Evolutionary conservation across 2,888 invertebrate species (phyloP).

Genomic region (Clostera curtula): DNA sequence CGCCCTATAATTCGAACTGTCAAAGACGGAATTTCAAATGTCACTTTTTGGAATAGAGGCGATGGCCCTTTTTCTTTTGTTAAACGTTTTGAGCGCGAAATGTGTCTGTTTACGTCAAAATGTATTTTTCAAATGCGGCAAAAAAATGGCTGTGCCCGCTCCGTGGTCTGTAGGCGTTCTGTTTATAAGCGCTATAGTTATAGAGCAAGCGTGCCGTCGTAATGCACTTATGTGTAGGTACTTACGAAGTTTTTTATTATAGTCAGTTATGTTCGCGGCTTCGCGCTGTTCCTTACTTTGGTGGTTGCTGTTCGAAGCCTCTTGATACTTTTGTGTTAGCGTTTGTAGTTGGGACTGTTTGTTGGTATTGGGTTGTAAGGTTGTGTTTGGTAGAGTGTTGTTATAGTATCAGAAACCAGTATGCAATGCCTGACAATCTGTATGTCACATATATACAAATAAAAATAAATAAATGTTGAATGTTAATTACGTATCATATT

Average conservation of each 20-base stretch:
- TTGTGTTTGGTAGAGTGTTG: too few relatives aligned
- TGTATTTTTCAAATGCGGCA: slow-evolving; percentile 73
- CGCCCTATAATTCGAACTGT: slow-evolving; percentile 5
- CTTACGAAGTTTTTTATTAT: slow-evolving; percentile 73
- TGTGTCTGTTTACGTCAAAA: slow-evolving; percentile 70
- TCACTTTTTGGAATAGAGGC: too few relatives aligned
- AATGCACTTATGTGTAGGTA: slow-evolving; percentile 71
- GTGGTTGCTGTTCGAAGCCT: slow-evolving; percentile 35
- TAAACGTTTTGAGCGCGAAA: slow-evolving; percentile 48
- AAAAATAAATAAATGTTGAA: too few relatives aligned
- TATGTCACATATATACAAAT: too few relatives aligned
- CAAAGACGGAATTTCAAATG: too few relatives aligned
- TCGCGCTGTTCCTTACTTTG: slow-evolving; percentile 62
- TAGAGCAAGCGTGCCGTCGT: slow-evolving; percentile 52
- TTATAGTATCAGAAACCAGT: too few relatives aligned
- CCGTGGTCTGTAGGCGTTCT: slow-evolving; percentile 60
- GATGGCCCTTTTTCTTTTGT: too few relatives aligned
- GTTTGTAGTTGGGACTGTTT: too few relatives aligned
- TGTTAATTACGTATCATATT: too few relatives aligned
- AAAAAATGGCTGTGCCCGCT: slow-evolving; percentile 63
- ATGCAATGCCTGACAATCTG: too few relatives aligned
- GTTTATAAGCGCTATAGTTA: slow-evolving; percentile 60
- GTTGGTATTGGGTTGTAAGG: slow-evolving; percentile 1
- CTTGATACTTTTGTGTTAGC: slow-evolving; percentile 46
- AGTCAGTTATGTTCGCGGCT: slow-evolving; percentile 61